Conservation (phyloP, 2,113 vertebrate genomes). For the Onychostoma macrolepis region DNA sequence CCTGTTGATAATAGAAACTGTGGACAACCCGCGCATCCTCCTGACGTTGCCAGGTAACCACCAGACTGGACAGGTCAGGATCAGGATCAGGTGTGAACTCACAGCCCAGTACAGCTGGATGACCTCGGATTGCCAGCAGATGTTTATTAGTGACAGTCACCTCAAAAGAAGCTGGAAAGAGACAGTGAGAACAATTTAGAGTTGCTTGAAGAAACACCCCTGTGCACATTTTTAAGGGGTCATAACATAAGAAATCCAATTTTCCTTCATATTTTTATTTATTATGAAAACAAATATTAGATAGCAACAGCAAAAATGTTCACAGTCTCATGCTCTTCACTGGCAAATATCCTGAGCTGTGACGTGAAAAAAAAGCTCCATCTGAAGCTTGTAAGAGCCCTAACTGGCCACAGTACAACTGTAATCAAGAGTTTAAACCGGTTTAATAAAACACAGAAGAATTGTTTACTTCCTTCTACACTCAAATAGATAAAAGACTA, state of each 20-base stretch:
- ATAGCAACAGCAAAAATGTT: background rate
- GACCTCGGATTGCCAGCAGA: constrained; percentile 45
- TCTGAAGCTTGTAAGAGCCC: background rate
- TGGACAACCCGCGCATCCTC: constrained; percentile 51
- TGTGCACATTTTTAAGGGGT: background rate
- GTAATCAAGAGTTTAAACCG: background rate
- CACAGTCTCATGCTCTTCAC: background rate
- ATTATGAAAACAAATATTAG: background rate
- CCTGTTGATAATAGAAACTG: constrained; percentile 57
- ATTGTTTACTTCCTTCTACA: background rate
- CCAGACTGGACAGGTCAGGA: constrained; percentile 16
- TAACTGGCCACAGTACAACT: no score
- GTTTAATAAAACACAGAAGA: background rate
- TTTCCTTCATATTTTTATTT: background rate
- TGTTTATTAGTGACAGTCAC: constrained; percentile 25
- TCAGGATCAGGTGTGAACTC: background rate
- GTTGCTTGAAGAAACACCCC: background rate
- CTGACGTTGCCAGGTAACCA: constrained; percentile 61
- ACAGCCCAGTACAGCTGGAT: constrained; percentile 48
- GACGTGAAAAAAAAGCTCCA: background rate
- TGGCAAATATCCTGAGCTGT: background rate
- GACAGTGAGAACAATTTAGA: background rate
- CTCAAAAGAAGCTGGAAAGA: constrained; percentile 47
- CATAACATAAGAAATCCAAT: background rate
- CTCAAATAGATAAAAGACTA: background rate